Evolutionary conservation across 2,888 invertebrate species (phyloP), one percentile per base, ranked within the genome.

Genomic region (Holacanthella duospinosa): DNA sequence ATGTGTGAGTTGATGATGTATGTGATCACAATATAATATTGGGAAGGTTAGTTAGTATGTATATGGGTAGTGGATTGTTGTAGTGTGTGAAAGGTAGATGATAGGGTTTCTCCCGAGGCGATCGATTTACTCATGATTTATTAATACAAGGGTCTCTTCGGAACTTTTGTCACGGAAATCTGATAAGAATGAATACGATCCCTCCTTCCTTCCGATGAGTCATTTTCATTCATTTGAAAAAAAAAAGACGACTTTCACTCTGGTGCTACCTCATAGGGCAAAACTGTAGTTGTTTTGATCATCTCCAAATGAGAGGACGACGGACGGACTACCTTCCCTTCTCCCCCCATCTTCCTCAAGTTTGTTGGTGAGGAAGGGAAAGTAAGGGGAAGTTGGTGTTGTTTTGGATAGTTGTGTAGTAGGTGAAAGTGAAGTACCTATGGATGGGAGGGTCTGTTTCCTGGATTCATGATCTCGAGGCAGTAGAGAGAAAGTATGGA

Each of bases 91-190:
- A 24, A 58, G 36, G 36, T 29, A 25, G 58, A 58, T 29, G 58
- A 36, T 58, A 56, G 58, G 29, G 29, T 55, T 4, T n/a, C 3
- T 26, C 9, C n/a, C 43, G 54, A 48, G 59, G 43, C 44, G 67
- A 70, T 71, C 68, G 71, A 70, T 71, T 68, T 64, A 66, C 68
- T 68, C 71, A 72, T 72, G 72, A 72, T 72, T 72, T 72, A 72
- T 72, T 71, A 71, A 71, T 69, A 68, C 66, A 67, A 67, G 70
- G 69, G 67, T 64, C 67, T 68, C 58, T 60, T 59, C 4, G 6
- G 62, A 64, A 64, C 66, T 64, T 66, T 68, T 68, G 66, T 66
- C 70, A 68, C 66, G 68, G 66, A 72, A 70, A 72, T 72, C 72
- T 69, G 70, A 71, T 72, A 72, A 71, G 68, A 71, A 72, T 70